Conservation (phyloP, 2,888 invertebrate species). For the Nemotelus pantherinus region DNA sequence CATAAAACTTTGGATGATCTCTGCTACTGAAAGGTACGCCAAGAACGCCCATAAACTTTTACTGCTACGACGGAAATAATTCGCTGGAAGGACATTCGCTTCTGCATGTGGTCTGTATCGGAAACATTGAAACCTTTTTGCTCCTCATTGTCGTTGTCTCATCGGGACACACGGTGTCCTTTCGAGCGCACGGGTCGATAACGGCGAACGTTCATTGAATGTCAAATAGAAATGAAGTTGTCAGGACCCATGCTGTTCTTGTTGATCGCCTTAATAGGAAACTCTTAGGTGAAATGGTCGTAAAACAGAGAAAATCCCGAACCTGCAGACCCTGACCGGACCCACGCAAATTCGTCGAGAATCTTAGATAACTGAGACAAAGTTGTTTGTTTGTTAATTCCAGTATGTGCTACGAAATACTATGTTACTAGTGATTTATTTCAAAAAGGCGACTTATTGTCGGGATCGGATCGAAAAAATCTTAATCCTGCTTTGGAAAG, state of each 20-base stretch:
- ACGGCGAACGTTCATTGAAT: constrained; percentile 28
- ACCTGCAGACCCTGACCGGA: background rate
- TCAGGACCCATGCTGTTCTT: constrained; percentile 36
- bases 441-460: background rate
- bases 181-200: background rate
- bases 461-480: background rate
- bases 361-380: background rate
- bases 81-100: constrained; percentile 37
- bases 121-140: constrained; percentile 29
- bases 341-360: constrained; percentile 4
- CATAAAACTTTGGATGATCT: constrained; percentile 41
- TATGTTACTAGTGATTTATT: constrained; percentile 5
- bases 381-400: constrained; percentile 24
- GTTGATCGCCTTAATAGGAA: constrained; percentile 38
- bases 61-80: constrained; percentile 36
- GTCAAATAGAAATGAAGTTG: constrained; percentile 42
- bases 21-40: constrained; percentile 44
- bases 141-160: background rate
- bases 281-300: constrained; percentile 8
- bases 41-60: constrained; percentile 27
- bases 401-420: background rate
- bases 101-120: constrained; percentile 38
- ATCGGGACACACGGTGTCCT: constrained; percentile 8
- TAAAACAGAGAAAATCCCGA: background rate
- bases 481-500: background rate